Conservation (phyloP, 2,888 invertebrate species). For the Nomada fabriciana region DNA sequence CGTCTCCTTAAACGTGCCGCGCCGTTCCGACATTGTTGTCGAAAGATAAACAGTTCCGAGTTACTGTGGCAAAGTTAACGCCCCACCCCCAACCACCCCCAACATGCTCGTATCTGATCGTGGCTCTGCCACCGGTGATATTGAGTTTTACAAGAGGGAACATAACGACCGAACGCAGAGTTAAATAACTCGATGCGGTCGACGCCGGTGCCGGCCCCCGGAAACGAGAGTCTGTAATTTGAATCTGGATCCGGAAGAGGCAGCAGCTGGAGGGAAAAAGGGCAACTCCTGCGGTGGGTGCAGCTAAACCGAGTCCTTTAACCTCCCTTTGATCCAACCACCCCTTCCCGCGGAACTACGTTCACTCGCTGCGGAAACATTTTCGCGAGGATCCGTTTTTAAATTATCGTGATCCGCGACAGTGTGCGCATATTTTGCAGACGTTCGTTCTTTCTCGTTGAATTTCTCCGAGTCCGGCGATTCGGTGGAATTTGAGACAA, state of each 20-base stretch:
- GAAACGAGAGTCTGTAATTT: constrained; percentile 57
- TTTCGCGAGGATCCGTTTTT: constrained; percentile 17
- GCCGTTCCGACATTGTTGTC: constrained; percentile 38
- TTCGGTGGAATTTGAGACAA: too few species aligned
- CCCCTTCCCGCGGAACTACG: constrained; percentile 16
- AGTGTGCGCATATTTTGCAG: too few species aligned
- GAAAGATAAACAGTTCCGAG: constrained; percentile 54
- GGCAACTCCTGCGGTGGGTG: constrained; percentile 5
- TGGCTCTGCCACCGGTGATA: constrained; percentile 49
- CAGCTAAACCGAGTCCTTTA: neutral
- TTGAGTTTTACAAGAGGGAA: constrained; percentile 62
- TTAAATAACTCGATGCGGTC: constrained; percentile 60
- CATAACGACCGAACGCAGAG: constrained; percentile 37
- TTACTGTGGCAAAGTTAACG: constrained; percentile 50
- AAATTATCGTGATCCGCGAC: constrained; percentile 2
- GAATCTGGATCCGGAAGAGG: constrained; percentile 40
- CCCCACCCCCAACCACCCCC: constrained; percentile 6
- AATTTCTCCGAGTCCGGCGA: too few species aligned
- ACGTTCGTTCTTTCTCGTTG: too few species aligned
- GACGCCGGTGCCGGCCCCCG: constrained; percentile 35
- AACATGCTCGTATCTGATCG: constrained; percentile 56
- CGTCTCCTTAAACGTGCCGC: constrained; percentile 42
- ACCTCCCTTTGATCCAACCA: constrained; percentile 28
- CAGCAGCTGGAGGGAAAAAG: constrained; percentile 14
- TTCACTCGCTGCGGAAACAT: constrained; percentile 31